phyloP scores from a whole-genome alignment of 2,797 vertebrate genomes.

The Neopelma chrysocephalum region DNA sequence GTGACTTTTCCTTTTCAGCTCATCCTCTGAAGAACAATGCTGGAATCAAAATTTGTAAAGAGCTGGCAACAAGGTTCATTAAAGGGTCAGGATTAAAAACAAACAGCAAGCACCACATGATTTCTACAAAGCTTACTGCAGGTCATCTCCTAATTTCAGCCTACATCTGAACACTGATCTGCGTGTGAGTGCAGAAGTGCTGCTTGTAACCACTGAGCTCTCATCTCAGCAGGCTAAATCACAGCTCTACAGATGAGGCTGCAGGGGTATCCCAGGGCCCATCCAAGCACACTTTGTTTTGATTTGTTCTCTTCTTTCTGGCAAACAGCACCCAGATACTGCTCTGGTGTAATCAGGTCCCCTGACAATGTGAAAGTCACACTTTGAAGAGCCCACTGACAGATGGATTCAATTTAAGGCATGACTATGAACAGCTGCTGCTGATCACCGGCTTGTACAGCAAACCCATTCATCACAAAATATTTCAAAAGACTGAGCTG shows the following conservation, averaged over 20 bases:
- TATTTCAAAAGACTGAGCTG: conserved; percentile 31
- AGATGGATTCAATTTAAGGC: conserved; percentile 41
- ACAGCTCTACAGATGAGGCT: not conserved
- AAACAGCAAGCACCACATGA: not conserved
- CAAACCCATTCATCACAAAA: conserved; percentile 16
- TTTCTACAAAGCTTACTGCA: not conserved
- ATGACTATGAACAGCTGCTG: conserved; percentile 49
- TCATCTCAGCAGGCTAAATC: not conserved
- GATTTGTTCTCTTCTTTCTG: not conserved
- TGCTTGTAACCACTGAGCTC: not conserved
- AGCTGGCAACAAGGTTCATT: not conserved
- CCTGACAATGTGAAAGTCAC: not conserved
- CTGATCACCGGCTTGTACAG: conserved; percentile 25
- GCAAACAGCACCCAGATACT: not conserved
- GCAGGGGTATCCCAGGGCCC: not conserved
- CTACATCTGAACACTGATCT: not conserved
- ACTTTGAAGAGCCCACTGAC: not conserved
- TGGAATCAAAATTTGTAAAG: not conserved
- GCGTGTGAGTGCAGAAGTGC: not conserved
- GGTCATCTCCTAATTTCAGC: not conserved
- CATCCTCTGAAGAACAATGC: not conserved
- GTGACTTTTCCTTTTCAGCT: not conserved
- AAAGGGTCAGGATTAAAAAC: not conserved
- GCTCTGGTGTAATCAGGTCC: not conserved
- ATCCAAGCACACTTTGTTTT: not conserved